Evolutionary conservation across 2,113 vertebrate species (phyloP), one percentile per base, ranked within the genome.

Genomic region (Phoenicopterus ruber): DNA sequence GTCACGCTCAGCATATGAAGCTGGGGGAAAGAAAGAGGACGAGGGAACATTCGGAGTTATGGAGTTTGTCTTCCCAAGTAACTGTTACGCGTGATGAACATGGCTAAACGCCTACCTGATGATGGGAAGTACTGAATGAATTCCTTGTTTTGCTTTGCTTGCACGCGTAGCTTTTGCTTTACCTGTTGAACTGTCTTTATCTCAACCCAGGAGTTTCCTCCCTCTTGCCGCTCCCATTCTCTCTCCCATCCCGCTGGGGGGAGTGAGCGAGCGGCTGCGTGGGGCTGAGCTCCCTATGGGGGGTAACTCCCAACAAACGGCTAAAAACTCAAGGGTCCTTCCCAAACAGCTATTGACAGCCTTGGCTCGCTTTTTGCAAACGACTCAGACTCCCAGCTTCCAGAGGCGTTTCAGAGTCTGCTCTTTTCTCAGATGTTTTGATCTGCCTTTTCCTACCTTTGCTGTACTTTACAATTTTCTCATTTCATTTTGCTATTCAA

Each of bases 1-100:
- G 3, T 10, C 3, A 1, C 25, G 36, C 12, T 81, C 15, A 26
- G 25, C 32, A 21, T 19, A 26, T 21, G 73, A 62, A 57, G 1
- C 28, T 91, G 26, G 8, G 21, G 28, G 21, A 54, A 57, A 87
- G 26, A n/a, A 67, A 20, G 63, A 38, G 40, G 47, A 70, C 46
- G 22, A 1, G 4, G 14, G 4, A 2, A 20, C 3, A 0, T 61
- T 58, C 49, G 19, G 22, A 74, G 11, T 57, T 55, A 17, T 2
- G 24, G 34, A 54, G 24, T 11, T 24, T 49, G 14, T 93, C 57
- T 71, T 92, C n/a, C 19, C 21, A 67, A 42, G n/a, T 20, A 79
- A 54, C 12, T 0, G 5, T 55, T 59, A 22, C 2, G 21, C 1
- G 1, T 38, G 52, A 36, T 29, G 10, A 81, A 74, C 29, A 19